Base-by-base conservation (phyloP, 2,888 invertebrate species). In the Rotaria macrura region DNA sequence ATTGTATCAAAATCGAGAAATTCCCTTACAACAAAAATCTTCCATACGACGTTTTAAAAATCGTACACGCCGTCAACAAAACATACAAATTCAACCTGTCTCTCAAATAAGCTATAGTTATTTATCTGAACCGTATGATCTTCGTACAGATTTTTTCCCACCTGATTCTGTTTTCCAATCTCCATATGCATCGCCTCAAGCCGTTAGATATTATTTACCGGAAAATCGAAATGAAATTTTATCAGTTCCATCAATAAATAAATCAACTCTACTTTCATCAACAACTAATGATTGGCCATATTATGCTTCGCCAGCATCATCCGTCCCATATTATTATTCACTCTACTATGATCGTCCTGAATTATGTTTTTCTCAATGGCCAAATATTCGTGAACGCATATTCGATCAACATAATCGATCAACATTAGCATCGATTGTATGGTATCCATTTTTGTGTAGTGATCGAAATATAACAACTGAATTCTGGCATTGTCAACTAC, bases 321-420 rank as follows among this genome's bases (percentile, higher is more conserved):
- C 43, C 40, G 43, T 43, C 0, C 43, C 40, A 10, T 79, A 79
- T 40, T 79, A 40, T 43, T 79, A 25, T 43, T 79, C 79, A 79
- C 43, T 79, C 10, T 79, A 79, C 43, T 79, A 79, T 43, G 79
- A 79, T 43, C 40, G 43, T 12, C 79, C 79, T 2, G 79, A 79
- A 79, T 43, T 79, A 79, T 86, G 86, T 55, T 84, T 84, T 49
- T 74, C 79, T 12, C 84, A 86, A 40, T 86, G 86, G 86, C 55
- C 84, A 1, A 86, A 86, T 79, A 34, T 86, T 12, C 84, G 86
- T 47, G 74, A 84, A 17, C 34, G 55, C 14, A 79, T 86, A 43
- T 86, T 84, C 17, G 86, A 86, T 72, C 74, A 86, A 34, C 84
- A 84, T 29, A 86, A 86, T 47, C 84, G 86, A 10, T 86, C 86